Percentiles rank a stretch among this genome's conserved stretches.
phyloP scores from a whole-genome alignment of 2,888 invertebrate genomes.

The Pherbina coryleti region DNA sequence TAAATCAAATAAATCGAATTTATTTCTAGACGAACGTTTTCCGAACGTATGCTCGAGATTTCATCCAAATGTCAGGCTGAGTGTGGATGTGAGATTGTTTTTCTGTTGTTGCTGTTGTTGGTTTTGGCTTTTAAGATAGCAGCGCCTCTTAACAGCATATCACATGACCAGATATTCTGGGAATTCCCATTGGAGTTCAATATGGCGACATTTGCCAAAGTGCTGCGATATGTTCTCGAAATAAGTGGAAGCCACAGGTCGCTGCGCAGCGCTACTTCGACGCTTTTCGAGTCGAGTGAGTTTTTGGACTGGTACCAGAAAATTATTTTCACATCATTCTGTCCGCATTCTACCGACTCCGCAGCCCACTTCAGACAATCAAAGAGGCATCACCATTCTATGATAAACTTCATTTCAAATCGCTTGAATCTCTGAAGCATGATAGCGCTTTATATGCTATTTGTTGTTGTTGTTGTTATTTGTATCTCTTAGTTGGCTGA shows the following conservation, averaged over 20 bases:
- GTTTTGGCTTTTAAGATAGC: too few species aligned
- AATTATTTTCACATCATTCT: conserved; percentile 4
- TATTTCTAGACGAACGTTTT: conserved; percentile 7
- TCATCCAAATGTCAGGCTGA: not conserved
- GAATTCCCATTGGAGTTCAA: not conserved
- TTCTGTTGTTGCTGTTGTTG: too few species aligned
- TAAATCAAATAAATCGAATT: conserved; percentile 30
- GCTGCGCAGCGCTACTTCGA: not conserved
- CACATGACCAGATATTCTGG: too few species aligned
- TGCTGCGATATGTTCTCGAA: not conserved
- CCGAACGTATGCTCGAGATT: conserved; percentile 1
- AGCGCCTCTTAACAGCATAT: not conserved
- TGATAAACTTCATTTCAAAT: conserved; percentile 22
- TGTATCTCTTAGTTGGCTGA: not conserved
- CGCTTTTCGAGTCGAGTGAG: not conserved
- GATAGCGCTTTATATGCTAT: conserved; percentile 6
- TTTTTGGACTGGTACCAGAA: conserved; percentile 34
- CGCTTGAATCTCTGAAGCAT: conserved; percentile 15
- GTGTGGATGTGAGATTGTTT: not conserved
- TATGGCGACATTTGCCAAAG: conserved; percentile 23
- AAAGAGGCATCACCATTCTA: conserved; percentile 31
- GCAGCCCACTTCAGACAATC: not conserved
- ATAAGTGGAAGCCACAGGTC: conserved; percentile 36
- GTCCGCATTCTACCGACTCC: not conserved
- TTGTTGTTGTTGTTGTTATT: not conserved